Base-by-base conservation (phyloP, 2,113 vertebrate species). In the Pterocles orientalis region DNA sequence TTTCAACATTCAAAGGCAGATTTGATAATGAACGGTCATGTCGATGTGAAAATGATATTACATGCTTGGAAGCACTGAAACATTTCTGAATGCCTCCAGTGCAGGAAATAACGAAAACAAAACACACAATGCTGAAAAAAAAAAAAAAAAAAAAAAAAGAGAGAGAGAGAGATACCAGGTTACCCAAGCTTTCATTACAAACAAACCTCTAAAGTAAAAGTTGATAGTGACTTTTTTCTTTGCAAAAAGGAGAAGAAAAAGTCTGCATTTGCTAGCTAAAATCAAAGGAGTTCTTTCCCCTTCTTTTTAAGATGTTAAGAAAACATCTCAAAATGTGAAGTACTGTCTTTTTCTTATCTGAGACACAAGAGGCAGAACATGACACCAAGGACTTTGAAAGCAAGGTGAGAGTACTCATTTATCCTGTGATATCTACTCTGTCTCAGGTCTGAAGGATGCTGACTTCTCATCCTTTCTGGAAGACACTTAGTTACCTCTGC, bases 301-400 rank as follows among this genome's bases (percentile, higher is more conserved):
- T 86, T 73, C 62, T 54, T 91, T 91, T 89, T 36, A 79, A 82
- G 28, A 43, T 58, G n/a, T 83, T 88, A 71, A 92, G 86, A 41
- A 92, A 94, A 78, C 51, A 70, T 41, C 60, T 93, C 47, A 47
- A 83, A 92, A 90, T 25, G 45, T 88, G 88, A 94, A 86, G 6
- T 60, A 5, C 1, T 77, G 58, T 66, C 62, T 88, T 81, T 71
- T 88, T 50, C 54, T 85, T 18, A 70, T 81, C 84, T 86, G 79
- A 93, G 39, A 66, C 71, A 68, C 29, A 58, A 5, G 47, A 80
- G 47, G 68, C 54, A 86, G 87, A 77, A 81, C 25, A 88, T 81
- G 82, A 70, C 56, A 56, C 20, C 12, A 3, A 12, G 34, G 68
- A 61, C 50, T 93, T 51, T 86, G 82, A 88, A 86, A 92, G 56